These are phyloP conservation scores for Ophiothrix spiculata DNA, from an alignment of 35 echinoderm and acorn worm genomes.

Conservation along the genomic window DNA sequence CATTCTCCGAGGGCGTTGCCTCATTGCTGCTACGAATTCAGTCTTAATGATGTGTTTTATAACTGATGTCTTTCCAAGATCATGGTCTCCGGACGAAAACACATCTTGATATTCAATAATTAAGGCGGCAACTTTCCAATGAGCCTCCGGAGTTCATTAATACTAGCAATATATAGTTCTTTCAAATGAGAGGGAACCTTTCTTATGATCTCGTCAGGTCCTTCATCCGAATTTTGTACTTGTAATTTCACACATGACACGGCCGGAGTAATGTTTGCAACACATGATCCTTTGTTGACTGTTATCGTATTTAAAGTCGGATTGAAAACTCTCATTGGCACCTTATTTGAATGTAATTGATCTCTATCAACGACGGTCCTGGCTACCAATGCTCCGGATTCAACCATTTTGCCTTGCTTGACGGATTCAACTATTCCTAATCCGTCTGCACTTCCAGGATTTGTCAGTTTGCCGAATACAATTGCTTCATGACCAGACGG, in stretches of 20 bases:
- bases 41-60: constrained; percentile 51
- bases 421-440: background rate
- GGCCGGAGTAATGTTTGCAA: background rate
- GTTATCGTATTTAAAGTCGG: background rate
- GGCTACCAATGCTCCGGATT: background rate
- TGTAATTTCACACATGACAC: background rate
- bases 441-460: background rate
- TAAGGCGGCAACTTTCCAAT: background rate
- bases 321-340: constrained; percentile 16
- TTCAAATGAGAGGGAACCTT: background rate
- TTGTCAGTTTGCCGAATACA: background rate
- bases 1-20: background rate
- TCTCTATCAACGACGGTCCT: background rate
- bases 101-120: background rate
- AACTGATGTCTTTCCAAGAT: constrained; percentile 42
- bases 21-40: background rate
- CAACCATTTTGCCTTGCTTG: background rate
- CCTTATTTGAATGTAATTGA: background rate
- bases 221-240: background rate
- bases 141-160: background rate
- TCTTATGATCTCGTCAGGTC: no score
- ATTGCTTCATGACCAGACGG: background rate
- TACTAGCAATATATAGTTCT: background rate
- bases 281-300: background rate
- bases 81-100: constrained; percentile 19